Base-by-base conservation (phyloP, 2,113 vertebrate species). In the Syrrhaptes paradoxus region DNA sequence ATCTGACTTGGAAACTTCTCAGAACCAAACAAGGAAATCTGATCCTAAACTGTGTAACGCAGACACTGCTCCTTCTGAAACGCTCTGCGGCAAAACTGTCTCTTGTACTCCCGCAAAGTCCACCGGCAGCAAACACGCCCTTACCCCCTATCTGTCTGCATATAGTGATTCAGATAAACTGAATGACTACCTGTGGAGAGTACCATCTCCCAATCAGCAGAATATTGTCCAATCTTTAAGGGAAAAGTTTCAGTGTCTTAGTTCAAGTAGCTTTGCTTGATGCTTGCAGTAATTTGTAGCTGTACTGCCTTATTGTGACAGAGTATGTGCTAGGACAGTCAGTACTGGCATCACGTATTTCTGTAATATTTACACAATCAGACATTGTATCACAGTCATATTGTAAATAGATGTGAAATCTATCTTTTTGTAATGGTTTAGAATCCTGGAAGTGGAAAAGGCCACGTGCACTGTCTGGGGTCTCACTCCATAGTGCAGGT, bases 181-280 rank as follows among this genome's bases (percentile, higher is more conserved):
- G 93, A 98, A 99, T 12, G 98, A 98, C 76, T 99, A 99, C 95
- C 96, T 99, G 57, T 99, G 99, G 99, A 98, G 97, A 45, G 98
- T 99, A 21, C 98, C 98, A 0, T 97, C 98, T 93, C 98, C 98
- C 89, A 98, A 89, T 96, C 99, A 99, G 96, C 98, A 99, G 96
- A 99, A 99, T 57, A 98, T 99, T 43, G 99, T 99, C 82, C 99
- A 99, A 94, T 99, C 99, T 45, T 97, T 99, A 95, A 98, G 99
- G 88, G 99, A 99, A 76, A 99, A 99, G 96, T 99, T 99, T 92
- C 99, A 99, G 82, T 99, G 99, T 98, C 98, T 99, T 86, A 99
- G 99, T 92, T 99, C 99, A 62, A 99, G 99, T 95, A 99, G 99
- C 93, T 99, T 99, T 86, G 99, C 98, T 89, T 99, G 95, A 98